These are phyloP conservation scores for Apostichopus leukothele DNA, from an alignment of 53 echinoderm and acorn worm genomes.

Conservation along the genomic window DNA sequence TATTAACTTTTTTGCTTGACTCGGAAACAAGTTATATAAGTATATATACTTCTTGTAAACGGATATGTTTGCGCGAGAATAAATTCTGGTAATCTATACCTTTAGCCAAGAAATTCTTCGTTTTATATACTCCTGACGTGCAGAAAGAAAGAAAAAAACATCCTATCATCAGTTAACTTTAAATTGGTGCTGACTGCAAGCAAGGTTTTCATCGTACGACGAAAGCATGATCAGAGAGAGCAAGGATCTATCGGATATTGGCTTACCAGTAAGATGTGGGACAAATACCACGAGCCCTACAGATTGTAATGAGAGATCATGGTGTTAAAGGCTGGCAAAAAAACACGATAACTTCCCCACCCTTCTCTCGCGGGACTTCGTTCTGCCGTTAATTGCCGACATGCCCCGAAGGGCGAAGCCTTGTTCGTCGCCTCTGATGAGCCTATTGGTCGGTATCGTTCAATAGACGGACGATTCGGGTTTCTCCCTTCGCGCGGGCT, in stretches of 20 bases:
- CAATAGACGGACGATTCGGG: conserved; percentile 11
- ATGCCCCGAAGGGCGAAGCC: conserved; percentile 36
- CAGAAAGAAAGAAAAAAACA: neutral
- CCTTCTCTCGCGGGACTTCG: conserved; percentile 48
- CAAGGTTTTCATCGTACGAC: neutral
- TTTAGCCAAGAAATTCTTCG: neutral
- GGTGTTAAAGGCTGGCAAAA: conserved; percentile 34
- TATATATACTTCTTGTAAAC: neutral
- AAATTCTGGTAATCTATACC: neutral
- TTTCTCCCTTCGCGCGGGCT: conserved; percentile 42
- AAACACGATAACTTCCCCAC: conserved; percentile 30
- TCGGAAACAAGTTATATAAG: too few species aligned
- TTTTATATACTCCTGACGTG: neutral
- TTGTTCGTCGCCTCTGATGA: conserved; percentile 38
- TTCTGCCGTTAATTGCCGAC: conserved; percentile 46
- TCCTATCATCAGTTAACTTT: conserved; percentile 16
- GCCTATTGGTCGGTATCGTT: conserved; percentile 35
- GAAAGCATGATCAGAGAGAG: neutral
- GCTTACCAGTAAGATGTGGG: conserved; percentile 26
- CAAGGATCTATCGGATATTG: conserved; percentile 34
- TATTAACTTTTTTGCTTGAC: too few species aligned
- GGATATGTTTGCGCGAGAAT: neutral
- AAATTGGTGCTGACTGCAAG: conserved; percentile 36
- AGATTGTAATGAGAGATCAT: conserved; percentile 30
- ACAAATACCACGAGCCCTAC: conserved; percentile 32